A percentile compares a stretch with the other conserved stretches of the same genome.
Conservation (phyloP, 2,113 vertebrate species). For the Girardinichthys multiradiatus region DNA sequence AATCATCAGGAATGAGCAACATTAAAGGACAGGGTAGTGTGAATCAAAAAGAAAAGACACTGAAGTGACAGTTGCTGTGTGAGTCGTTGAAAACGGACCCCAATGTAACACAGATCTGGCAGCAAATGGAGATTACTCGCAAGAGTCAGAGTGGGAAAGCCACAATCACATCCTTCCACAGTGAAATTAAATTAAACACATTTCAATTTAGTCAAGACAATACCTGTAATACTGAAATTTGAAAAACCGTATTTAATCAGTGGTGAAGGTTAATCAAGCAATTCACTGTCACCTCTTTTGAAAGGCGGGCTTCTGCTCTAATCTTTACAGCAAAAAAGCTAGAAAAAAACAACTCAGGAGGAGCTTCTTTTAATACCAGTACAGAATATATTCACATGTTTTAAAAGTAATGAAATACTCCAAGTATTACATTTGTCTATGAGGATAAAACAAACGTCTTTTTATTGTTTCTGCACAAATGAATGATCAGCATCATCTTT, state of each 20-base stretch:
- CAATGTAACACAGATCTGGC: background rate
- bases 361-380: background rate
- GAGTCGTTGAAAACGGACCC: background rate
- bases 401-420: background rate
- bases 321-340: background rate
- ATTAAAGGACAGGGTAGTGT: no score
- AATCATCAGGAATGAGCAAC: no score
- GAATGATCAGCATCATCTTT: background rate
- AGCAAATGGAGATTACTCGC: background rate
- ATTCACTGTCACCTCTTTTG: background rate
- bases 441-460: background rate
- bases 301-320: background rate
- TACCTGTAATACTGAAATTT: background rate
- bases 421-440: background rate
- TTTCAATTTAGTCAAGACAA: background rate
- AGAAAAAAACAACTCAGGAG: background rate
- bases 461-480: background rate
- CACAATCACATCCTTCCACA: no score
- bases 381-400: background rate
- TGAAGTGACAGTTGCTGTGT: background rate
- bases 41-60: no score
- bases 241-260: background rate
- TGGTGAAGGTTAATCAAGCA: background rate
- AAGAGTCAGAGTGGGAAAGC: constrained; percentile 1
- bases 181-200: background rate